Evolutionary conservation across 2,797 vertebrate genomes (phyloP).

Genomic region (Aphelocoma californica): DNA sequence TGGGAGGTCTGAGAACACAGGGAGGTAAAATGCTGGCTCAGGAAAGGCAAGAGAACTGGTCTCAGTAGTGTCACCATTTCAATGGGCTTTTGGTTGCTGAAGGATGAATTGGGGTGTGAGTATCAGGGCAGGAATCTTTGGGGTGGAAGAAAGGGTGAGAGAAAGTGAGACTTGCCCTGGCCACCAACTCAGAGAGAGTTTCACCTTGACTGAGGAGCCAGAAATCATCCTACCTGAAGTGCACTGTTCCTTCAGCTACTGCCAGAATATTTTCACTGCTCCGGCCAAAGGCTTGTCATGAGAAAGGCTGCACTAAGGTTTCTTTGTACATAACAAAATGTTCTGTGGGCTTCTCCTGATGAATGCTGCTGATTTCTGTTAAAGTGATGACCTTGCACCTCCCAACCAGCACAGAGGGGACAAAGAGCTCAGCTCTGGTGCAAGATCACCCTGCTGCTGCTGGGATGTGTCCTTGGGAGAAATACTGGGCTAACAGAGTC

Average conservation of each 20-base stretch:
- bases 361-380: not conserved
- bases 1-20: fast-evolving
- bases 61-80: not conserved
- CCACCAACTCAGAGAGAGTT: not conserved
- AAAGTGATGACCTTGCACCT: not conserved
- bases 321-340: not conserved
- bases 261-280: conserved; percentile 4
- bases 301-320: not conserved
- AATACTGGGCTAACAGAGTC: fast-evolving
- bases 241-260: not conserved
- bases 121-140: not conserved
- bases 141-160: not conserved
- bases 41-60: not conserved
- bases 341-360: not conserved
- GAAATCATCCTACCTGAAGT: not conserved
- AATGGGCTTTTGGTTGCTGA: not conserved
- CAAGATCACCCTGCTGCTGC: not conserved
- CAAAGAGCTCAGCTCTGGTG: not conserved
- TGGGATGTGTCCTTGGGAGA: not conserved
- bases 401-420: not conserved
- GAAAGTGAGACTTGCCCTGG: not conserved
- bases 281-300: conserved; percentile 18
- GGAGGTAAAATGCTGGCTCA: not conserved
- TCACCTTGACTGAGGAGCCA: not conserved
- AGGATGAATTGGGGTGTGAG: not conserved